Evolutionary conservation across 2,113 vertebrate species (phyloP).

Genomic region (Myrmecobius fasciatus): DNA sequence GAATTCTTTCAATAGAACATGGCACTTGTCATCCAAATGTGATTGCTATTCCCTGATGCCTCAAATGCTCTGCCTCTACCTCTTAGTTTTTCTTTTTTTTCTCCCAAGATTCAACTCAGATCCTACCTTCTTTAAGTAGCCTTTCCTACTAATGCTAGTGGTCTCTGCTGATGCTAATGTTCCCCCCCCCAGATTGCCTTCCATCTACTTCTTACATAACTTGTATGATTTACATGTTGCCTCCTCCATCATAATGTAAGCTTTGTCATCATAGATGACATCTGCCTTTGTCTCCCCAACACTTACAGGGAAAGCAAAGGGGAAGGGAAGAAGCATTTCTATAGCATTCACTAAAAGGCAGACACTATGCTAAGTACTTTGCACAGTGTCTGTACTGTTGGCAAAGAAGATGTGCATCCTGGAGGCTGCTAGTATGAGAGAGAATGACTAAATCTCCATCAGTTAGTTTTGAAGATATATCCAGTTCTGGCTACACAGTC

Average conservation of each 20-base stretch:
- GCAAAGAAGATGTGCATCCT: background rate
- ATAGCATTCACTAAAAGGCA: background rate
- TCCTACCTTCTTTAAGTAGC: background rate
- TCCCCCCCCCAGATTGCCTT: background rate
- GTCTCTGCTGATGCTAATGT: background rate
- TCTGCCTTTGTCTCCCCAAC: background rate
- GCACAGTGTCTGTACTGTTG: too few species aligned
- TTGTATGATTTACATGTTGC: background rate
- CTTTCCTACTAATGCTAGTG: background rate
- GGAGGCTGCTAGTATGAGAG: background rate
- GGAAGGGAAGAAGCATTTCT: background rate
- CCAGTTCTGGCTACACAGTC: background rate
- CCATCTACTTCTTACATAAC: background rate
- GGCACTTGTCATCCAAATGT: background rate
- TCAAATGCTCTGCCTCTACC: background rate
- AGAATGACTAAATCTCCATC: background rate
- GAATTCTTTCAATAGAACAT: background rate
- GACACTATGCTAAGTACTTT: background rate
- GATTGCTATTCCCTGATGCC: background rate
- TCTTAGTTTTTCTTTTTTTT: background rate
- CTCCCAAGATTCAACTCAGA: background rate
- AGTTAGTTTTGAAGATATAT: background rate
- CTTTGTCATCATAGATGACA: background rate
- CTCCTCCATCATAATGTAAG: background rate
- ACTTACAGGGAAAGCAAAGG: background rate